These are phyloP conservation scores for Xanthia icteritia DNA, from an alignment of 2,888 invertebrate genomes.

Conservation along the genomic window DNA sequence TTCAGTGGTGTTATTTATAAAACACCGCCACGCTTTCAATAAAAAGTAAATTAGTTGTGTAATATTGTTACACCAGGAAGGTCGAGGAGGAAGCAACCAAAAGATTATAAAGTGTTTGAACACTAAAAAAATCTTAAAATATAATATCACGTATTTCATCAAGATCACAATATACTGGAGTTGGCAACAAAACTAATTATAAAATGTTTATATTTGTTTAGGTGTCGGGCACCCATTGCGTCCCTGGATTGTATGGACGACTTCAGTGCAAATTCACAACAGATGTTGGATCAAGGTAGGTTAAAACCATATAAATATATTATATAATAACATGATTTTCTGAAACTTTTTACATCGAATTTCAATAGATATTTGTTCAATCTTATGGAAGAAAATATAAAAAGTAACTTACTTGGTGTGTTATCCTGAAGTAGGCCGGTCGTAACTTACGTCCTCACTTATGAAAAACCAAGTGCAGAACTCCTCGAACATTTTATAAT, in stretches of 20 bases:
- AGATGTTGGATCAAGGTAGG: slow-evolving; percentile 89
- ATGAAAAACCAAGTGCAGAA: background rate
- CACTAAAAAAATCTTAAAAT: slow-evolving; percentile 26
- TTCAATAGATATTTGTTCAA: background rate
- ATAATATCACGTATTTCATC: slow-evolving; percentile 23
- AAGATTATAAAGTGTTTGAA: slow-evolving; percentile 36
- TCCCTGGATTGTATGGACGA: slow-evolving; percentile 98
- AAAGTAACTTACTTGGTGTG: slow-evolving; percentile 21
- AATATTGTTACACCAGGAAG: slow-evolving; percentile 54
- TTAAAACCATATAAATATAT: slow-evolving; percentile 17
- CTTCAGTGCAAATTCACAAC: slow-evolving; percentile 93
- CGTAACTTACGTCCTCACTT: slow-evolving; percentile 6
- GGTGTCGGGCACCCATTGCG: slow-evolving; percentile 97
- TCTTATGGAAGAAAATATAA: background rate
- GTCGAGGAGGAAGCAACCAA: slow-evolving; percentile 34
- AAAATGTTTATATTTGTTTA: slow-evolving; percentile 73
- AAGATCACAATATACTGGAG: slow-evolving; percentile 23
- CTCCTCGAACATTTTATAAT: slow-evolving; percentile 19
- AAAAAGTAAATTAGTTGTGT: slow-evolving; percentile 51
- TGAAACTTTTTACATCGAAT: background rate
- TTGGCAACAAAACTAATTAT: slow-evolving; percentile 46
- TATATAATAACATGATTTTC: background rate
- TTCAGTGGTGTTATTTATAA: slow-evolving; percentile 59
- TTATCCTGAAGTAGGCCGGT: background rate
- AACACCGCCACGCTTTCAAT: slow-evolving; percentile 56